Percentiles rank a stretch among this genome's conserved stretches.
phyloP scores from a whole-genome alignment of 1,140 invertebrate genomes.

The Hylaeus anthracinus region DNA sequence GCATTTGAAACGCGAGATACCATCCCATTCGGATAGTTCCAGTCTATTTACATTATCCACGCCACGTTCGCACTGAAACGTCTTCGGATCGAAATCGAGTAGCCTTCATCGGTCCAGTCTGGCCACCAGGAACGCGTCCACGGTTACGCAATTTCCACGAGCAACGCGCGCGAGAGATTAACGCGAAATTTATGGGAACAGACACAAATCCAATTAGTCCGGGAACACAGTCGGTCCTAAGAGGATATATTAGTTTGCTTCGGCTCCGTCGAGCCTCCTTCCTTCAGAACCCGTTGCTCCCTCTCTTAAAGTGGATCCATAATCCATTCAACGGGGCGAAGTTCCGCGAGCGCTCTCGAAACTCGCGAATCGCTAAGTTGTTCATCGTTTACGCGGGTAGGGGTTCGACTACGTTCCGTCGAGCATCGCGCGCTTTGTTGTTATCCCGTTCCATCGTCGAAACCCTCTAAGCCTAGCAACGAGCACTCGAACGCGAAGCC shows the following conservation, averaged over 20 bases:
- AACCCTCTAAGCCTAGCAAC: not conserved
- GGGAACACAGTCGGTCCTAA: conserved; percentile 35
- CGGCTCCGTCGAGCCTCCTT: conserved; percentile 43
- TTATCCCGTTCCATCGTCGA: conserved; percentile 21
- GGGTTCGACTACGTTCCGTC: conserved; percentile 45
- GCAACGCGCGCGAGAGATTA: conserved; percentile 15
- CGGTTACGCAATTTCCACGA: conserved; percentile 12
- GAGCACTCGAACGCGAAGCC: not conserved
- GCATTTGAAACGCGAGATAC: too few species aligned
- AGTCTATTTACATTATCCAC: too few species aligned
- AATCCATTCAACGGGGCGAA: conserved; percentile 53
- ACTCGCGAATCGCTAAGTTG: conserved; percentile 55
- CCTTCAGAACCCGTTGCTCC: not conserved
- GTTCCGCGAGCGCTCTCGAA: conserved; percentile 54
- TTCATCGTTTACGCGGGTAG: conserved; percentile 42
- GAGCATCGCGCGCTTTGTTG: conserved; percentile 26
- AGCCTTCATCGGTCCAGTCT: too few species aligned
- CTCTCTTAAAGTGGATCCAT: conserved; percentile 49
- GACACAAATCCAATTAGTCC: conserved; percentile 46
- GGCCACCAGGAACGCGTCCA: not conserved
- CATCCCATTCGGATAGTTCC: too few species aligned
- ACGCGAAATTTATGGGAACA: conserved; percentile 39
- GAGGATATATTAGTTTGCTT: conserved; percentile 61
- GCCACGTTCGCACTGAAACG: too few species aligned
- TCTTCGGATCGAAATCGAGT: too few species aligned